These are phyloP conservation scores for Rhineura floridana DNA, from an alignment of 2,113 vertebrate genomes.

Conservation along the genomic window DNA sequence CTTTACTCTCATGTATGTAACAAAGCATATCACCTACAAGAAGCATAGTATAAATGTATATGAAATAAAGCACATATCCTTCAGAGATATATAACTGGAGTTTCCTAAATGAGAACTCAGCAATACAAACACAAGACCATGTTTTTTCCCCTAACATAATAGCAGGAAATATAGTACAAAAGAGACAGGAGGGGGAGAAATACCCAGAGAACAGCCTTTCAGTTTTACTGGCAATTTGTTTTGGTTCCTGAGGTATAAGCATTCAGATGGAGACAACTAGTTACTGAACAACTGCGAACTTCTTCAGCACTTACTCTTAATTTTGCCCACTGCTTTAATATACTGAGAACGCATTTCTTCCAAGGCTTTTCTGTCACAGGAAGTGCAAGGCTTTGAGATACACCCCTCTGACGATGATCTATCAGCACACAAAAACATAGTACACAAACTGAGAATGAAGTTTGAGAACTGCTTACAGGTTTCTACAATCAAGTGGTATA, in stretches of 20 bases:
- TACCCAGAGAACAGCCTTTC: background rate
- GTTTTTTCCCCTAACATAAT: background rate
- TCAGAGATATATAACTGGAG: background rate
- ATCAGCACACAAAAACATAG: slow-evolving; percentile 33
- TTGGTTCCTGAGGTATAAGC: background rate
- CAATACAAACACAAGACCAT: background rate
- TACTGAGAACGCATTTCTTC: slow-evolving; percentile 94
- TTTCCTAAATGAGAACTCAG: background rate
- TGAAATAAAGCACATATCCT: background rate
- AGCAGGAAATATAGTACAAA: background rate
- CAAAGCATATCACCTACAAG: slow-evolving; percentile 88
- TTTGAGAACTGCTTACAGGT: no score
- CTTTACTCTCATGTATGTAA: slow-evolving; percentile 92
- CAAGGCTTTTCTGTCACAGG: slow-evolving; percentile 78
- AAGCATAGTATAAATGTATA: background rate
- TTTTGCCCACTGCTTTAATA: slow-evolving; percentile 88
- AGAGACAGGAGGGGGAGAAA: background rate
- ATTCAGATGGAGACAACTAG: background rate
- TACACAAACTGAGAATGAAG: background rate
- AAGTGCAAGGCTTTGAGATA: slow-evolving; percentile 56
- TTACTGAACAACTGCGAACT: background rate
- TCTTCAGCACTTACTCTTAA: slow-evolving; percentile 82
- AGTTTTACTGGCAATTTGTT: background rate
- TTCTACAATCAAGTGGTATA: no score
- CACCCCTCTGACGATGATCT: slow-evolving; percentile 70